Conservation (phyloP, 2,888 invertebrate species). For the Drosophila stalkeri region DNA sequence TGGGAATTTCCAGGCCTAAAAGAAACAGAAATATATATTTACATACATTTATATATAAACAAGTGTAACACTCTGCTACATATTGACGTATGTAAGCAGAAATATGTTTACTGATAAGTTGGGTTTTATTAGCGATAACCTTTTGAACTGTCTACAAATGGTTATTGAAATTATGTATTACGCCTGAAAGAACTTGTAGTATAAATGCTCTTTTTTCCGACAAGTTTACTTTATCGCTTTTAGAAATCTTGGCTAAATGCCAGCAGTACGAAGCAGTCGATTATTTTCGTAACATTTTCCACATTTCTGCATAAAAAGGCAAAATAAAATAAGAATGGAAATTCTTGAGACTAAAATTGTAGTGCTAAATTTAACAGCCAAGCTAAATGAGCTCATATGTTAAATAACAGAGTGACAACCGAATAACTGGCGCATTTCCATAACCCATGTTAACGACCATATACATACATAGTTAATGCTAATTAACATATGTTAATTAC, state of each 20-base stretch:
- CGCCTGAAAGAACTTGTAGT: neutral
- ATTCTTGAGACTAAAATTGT: constrained; percentile 12
- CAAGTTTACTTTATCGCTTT: constrained; percentile 35
- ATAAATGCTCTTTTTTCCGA: constrained; percentile 8
- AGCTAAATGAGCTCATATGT: constrained; percentile 1
- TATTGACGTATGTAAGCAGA: neutral
- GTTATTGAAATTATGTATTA: constrained; percentile 6
- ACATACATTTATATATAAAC: neutral
- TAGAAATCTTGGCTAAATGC: constrained; percentile 38
- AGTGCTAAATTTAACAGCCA: neutral
- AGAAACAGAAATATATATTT: neutral
- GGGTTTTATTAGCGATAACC: constrained; percentile 21
- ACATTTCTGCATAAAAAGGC: constrained; percentile 39
- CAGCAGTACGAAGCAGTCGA: constrained; percentile 18
- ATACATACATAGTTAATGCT: neutral
- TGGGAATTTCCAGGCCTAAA: constrained; percentile 61
- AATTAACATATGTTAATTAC: constrained; percentile 2
- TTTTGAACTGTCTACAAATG: constrained; percentile 12
- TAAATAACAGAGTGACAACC: neutral
- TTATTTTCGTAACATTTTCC: constrained; percentile 55
- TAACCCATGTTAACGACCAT: neutral
- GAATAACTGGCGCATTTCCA: neutral
- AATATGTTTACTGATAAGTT: constrained; percentile 22
- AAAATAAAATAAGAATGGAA: constrained; percentile 8
- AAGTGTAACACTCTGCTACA: neutral